Percentiles rank a stretch among this genome's conserved stretches.
These are phyloP conservation scores for Conger conger DNA, from an alignment of 2,113 vertebrate genomes.

Conservation along the genomic window DNA sequence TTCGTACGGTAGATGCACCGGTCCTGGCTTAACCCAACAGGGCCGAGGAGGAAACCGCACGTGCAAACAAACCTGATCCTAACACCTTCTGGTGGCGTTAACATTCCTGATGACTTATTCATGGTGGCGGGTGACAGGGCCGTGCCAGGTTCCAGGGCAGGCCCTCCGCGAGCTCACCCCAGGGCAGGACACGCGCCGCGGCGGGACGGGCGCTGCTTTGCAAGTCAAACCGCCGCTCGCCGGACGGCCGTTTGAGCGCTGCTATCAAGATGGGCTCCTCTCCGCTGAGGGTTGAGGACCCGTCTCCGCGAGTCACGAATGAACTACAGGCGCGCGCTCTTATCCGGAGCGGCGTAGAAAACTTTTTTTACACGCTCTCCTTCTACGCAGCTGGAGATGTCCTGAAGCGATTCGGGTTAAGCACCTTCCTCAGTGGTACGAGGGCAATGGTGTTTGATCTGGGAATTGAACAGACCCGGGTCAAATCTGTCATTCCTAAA, in stretches of 20 bases:
- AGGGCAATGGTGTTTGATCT: too few species aligned
- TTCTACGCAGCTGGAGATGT: too few species aligned
- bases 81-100: constrained; percentile 69
- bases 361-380: too few species aligned
- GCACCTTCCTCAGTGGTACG: too few species aligned
- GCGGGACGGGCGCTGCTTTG: constrained; percentile 60
- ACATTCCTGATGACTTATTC: constrained; percentile 76
- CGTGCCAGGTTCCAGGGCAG: constrained; percentile 24
- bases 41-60: constrained; percentile 54
- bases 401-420: too few species aligned
- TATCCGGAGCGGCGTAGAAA: too few species aligned
- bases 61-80: constrained; percentile 73
- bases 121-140: constrained; percentile 68
- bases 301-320: neutral
- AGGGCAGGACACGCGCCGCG: neutral
- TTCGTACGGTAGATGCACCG: constrained; percentile 36
- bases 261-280: constrained; percentile 9
- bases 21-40: constrained; percentile 58
- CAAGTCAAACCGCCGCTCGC: constrained; percentile 70
- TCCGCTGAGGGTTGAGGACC: neutral
- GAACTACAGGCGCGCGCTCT: too few species aligned
- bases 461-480: too few species aligned
- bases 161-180: constrained; percentile 33
- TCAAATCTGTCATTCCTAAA: too few species aligned
- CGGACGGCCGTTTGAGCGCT: constrained; percentile 3